A percentile compares a stretch with the other conserved stretches of the same genome.
These are phyloP conservation scores for Ichneumon xanthorius DNA, from an alignment of 2,888 invertebrate species.

Conservation along the genomic window DNA sequence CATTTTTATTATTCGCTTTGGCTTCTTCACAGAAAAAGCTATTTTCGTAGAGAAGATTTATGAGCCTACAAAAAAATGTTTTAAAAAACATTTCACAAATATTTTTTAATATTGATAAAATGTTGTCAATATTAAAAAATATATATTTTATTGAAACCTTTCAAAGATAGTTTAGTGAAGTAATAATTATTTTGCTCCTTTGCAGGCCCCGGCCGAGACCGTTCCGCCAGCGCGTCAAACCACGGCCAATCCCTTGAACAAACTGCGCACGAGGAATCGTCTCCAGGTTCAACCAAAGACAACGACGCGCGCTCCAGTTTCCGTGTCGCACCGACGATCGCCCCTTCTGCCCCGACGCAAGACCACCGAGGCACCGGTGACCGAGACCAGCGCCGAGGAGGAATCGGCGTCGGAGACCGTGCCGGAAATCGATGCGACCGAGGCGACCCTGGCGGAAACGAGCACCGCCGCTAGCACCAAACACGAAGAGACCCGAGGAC, in stretches of 20 bases:
- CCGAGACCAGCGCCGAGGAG: slow-evolving; percentile 72
- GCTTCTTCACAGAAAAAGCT: too few relatives aligned
- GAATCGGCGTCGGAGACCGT: slow-evolving; percentile 68
- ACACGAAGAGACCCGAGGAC: slow-evolving; percentile 80
- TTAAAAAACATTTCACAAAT: too few relatives aligned
- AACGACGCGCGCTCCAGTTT: slow-evolving; percentile 78
- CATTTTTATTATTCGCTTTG: neutral
- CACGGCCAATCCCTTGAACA: slow-evolving; percentile 83
- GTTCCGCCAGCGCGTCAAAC: slow-evolving; percentile 77
- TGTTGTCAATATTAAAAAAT: too few relatives aligned
- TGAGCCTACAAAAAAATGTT: too few relatives aligned
- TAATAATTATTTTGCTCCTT: neutral
- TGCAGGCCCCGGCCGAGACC: slow-evolving; percentile 82
- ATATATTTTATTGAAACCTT: too few relatives aligned
- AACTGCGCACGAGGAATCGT: slow-evolving; percentile 84
- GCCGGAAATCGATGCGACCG: slow-evolving; percentile 75
- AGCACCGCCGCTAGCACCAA: slow-evolving; percentile 80
- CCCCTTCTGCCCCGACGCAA: slow-evolving; percentile 81
- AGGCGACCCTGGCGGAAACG: slow-evolving; percentile 73
- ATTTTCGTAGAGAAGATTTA: too few relatives aligned
- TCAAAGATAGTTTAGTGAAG: neutral
- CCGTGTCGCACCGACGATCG: slow-evolving; percentile 79
- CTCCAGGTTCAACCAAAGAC: slow-evolving; percentile 83
- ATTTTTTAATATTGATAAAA: too few relatives aligned
- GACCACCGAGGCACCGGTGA: slow-evolving; percentile 79